phyloP scores from a whole-genome alignment of 1,140 invertebrate species.

The Drosophila lacteicornis region DNA sequence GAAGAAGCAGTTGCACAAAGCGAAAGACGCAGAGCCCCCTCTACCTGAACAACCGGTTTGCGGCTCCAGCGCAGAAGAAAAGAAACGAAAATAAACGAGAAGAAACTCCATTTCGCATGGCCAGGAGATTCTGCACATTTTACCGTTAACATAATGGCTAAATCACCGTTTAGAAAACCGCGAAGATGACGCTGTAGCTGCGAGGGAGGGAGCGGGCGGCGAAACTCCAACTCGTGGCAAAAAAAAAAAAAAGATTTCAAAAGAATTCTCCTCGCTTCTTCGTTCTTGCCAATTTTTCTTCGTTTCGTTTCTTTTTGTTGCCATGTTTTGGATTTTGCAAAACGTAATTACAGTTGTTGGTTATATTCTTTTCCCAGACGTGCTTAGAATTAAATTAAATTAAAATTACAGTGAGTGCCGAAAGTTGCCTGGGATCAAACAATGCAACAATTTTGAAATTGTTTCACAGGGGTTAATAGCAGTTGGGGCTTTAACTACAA shows the following conservation, averaged over 20 bases:
- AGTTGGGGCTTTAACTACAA: not conserved
- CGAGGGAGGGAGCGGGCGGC: conserved; percentile 9
- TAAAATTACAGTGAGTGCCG: conserved; percentile 58
- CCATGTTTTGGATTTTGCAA: conserved; percentile 30
- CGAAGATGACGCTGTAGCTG: conserved; percentile 47
- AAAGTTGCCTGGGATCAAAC: conserved; percentile 21
- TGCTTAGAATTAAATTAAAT: conserved; percentile 79
- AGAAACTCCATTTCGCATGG: conserved; percentile 52
- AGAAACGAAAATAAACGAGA: not conserved
- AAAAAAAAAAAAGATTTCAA: conserved; percentile 38
- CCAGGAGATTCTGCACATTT: conserved; percentile 73
- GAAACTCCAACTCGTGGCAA: conserved; percentile 19
- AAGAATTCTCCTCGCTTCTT: conserved; percentile 37
- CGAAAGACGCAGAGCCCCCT: conserved; percentile 17
- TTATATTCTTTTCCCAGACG: conserved; percentile 56
- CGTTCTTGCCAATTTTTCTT: conserved; percentile 47
- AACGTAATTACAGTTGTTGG: conserved; percentile 73
- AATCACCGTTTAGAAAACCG: conserved; percentile 81
- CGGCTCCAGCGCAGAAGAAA: conserved; percentile 4
- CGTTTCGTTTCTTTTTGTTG: conserved; percentile 16
- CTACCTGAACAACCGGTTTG: conserved; percentile 40
- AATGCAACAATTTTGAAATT: conserved; percentile 18
- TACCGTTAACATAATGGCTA: conserved; percentile 82
- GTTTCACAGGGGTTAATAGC: conserved; percentile 5
- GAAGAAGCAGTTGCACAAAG: conserved; percentile 52